Base-by-base conservation (phyloP, 2,888 invertebrate species). In the Mimas tiliae region DNA sequence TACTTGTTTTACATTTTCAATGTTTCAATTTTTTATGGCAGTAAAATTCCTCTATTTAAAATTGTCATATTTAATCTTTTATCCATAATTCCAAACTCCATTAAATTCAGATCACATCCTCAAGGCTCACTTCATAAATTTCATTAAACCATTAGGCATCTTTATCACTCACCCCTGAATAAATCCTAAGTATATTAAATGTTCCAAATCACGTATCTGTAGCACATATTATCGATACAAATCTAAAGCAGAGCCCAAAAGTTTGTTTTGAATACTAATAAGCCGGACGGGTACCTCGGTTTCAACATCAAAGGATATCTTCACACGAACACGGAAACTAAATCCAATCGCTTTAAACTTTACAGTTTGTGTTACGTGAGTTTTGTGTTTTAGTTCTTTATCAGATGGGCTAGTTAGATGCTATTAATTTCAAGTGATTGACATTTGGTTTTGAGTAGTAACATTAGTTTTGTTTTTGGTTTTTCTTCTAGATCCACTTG, bases 201-300 rank as follows among this genome's bases (percentile, higher is more conserved):
- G 73, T 74, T 77, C 74, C 81, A 67, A 70, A 75, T 79, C 84
- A 88, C 86, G 85, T 86, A 83, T 76, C 73, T 73, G 73, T 74
- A 79, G 79, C 81, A 84, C 83, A 83, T 82, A 86, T 84, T 81
- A 82, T 74, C 84, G 86, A 89, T 89, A 88, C 84, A 85, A 87
- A 89, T 89, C 87, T 85, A 81, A 84, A 78, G 80, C 80, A 77
- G 82, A 80, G 78, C 84, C 80, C 76, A 78, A 85, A 89, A 88
- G 78, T 90, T 90, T 86, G 86, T 83, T 82, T 80, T 75, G 89
- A 87, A 90, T 91, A 88, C 88, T 88, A 90, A 90, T 89, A 87
- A 87, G 85, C 79, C 75, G 72, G 77, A 72, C 78, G 79, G 81
- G 81, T 77, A 73, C 73, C 63, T 70, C 71, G 72, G 77, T 74